Base-by-base conservation (phyloP, 2,797 vertebrate genomes). In the Synanceia verrucosa region DNA sequence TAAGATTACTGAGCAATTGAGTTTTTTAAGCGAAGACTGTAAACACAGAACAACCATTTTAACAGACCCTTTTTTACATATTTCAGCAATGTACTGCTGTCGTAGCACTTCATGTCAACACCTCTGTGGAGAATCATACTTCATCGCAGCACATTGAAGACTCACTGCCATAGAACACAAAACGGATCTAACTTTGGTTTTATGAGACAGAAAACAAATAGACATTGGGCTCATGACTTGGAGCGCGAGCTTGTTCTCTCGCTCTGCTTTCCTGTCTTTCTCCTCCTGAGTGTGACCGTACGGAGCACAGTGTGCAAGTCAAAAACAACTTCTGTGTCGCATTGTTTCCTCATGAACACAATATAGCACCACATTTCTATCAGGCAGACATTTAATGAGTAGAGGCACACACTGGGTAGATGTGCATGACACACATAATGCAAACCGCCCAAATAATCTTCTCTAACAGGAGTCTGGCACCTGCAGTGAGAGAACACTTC, bases 401-500 rank as follows among this genome's bases (percentile, higher is more conserved):
- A 59, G 48, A 62, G 51, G 64, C 70, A 56, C 84, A 77, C 78
- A 73, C 58, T 53, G 61, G 72, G 74, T 33, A 48, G 46, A 37
- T 21, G n/a, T 39, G 50, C 63, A 62, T 5, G 4, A n/a, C 60
- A 58, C 13, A 39, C 55, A 47, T 76, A 89, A 88, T 85, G 78
- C 83, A 82, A 82, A 83, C 82, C 81, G 82, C 78, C 83, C 86
- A 92, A 92, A 93, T 91, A 93, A 92, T 92, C 89, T 91, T 86
- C 90, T 93, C 91, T 83, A 90, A 81, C 89, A 85, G 88, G 84
- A 83, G 91, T 83, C 86, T 91, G 89, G 91, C 91, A 92, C 89
- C 91, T 89, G 89, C 69, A 72, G 87, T 85, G 87, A 87, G 87
- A 86, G 82, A 85, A 90, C 87, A 86, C 87, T 88, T 91, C 92